phyloP scores from a whole-genome alignment of 2,797 vertebrate genomes.

The Darevskia nairensis region DNA sequence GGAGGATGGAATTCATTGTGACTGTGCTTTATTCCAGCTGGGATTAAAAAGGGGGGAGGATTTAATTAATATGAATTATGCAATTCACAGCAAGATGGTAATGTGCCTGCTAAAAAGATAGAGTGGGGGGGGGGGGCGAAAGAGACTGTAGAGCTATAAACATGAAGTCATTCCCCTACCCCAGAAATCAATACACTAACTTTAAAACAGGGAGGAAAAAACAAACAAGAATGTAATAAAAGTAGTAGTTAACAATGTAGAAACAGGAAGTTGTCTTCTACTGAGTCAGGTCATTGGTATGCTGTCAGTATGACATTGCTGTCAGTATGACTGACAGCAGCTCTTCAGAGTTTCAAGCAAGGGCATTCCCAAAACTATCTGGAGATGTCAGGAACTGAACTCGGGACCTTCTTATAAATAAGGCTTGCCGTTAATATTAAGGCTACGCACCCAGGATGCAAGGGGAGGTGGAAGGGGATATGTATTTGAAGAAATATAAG shows the following conservation, averaged over 20 bases:
- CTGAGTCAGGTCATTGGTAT: no score
- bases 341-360: no score
- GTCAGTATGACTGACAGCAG: no score
- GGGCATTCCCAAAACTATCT: no score
- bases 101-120: conserved; percentile 42
- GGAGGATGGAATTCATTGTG: conserved; percentile 21
- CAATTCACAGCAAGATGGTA: conserved; percentile 20
- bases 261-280: no score
- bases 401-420: background rate
- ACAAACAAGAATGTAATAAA: conserved; percentile 14
- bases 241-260: background rate
- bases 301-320: no score
- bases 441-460: no score
- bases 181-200: background rate
- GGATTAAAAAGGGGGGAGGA: conserved; percentile 45
- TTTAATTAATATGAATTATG: conserved; percentile 47
- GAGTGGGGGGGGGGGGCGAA: background rate
- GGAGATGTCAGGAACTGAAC: background rate
- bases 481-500: no score
- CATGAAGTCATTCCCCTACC: conserved; percentile 41
- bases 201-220: conserved; percentile 25
- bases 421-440: background rate
- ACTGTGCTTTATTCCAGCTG: conserved; percentile 41
- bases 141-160: conserved; percentile 23
- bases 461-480: no score